Evolutionary conservation across 30 jellyfish, hydroid and myxozoan species (phyloP), one percentile per base, ranked within the genome.

Genomic region (Aurelia coerulea): DNA sequence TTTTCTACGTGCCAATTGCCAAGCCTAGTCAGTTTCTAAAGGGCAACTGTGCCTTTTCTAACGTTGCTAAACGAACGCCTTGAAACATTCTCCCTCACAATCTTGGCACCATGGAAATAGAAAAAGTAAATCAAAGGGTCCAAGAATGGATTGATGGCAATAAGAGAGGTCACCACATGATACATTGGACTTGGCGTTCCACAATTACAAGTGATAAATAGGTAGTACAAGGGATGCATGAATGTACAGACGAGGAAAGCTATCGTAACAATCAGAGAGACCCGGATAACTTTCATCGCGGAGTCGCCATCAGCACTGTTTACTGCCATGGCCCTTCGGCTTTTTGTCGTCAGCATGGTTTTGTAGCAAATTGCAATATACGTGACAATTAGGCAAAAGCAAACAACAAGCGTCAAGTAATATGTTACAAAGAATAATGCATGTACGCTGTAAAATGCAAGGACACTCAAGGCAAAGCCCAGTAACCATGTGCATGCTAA

Each of bases 221-320:
- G 78, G 42, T 77, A 77, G 74, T 50, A 77, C 31, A 77, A 15
- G 8, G 87, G 62, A 13, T 77, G 87, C n/a, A 68, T 67, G 35
- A 37, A 77, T 14, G 87, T 77, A 75, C 87, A 77, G 33, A 62
- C 74, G 13, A 77, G 74, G 78, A 77, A 77, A 17, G 87, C 87
- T 3, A 77, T 16, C 13, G 87, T 77, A 2, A 77, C 51, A 32
- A 78, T 46, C 1, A 77, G 78, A 12, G 87, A 77, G 11, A 77
- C 37, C 10, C 68, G 65, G 63, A 77, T 63, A 19, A 76, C 65
- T 65, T 77, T 77, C 78, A 19, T 76, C 23, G 56, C 35, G 42
- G 76, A 65, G 8, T 65, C 42, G 42, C 18, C 11, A 46, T 46
- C 76, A 14, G 49, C 49, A 46, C 56, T 1, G 13, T 46, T 46